Percentiles rank a stretch among this genome's conserved stretches.
These are phyloP conservation scores for Nanorana parkeri DNA, from an alignment of 2,113 vertebrate species.

Conservation along the genomic window DNA sequence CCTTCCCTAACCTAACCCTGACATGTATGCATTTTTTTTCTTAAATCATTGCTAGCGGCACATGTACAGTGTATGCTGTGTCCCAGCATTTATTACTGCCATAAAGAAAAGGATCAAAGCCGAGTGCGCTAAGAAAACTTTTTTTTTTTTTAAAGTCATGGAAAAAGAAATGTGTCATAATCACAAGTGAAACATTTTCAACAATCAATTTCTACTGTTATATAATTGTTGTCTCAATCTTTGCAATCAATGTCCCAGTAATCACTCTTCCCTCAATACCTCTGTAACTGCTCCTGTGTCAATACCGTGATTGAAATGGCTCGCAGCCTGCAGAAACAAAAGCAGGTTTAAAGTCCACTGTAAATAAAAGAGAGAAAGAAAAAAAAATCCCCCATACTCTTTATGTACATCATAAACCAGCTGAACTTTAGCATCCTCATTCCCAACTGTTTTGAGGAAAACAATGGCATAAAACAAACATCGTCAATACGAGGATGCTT, in stretches of 20 bases:
- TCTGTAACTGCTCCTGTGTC: conserved; percentile 9
- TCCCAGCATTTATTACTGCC: conserved; percentile 12
- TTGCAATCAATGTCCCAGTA: conserved; percentile 54
- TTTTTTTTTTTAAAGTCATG: background rate
- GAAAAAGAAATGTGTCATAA: conserved; percentile 36
- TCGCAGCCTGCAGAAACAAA: conserved; percentile 23
- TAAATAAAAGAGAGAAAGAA: conserved; percentile 28
- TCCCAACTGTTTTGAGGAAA: no score
- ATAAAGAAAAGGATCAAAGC: conserved; percentile 20
- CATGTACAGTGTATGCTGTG: background rate
- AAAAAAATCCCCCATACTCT: background rate
- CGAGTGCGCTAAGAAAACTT: background rate
- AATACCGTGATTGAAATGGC: conserved; percentile 49
- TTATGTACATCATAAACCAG: background rate
- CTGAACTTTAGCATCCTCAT: no score
- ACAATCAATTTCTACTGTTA: conserved; percentile 55
- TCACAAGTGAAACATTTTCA: conserved; percentile 42
- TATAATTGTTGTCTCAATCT: conserved; percentile 53
- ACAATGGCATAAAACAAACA: no score
- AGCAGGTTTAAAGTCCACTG: conserved; percentile 17
- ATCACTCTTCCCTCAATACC: conserved; percentile 39
- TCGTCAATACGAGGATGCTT: no score
- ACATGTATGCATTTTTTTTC: no score
- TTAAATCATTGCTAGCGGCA: background rate
- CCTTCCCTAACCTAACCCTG: no score